These are phyloP conservation scores for Clarias gariepinus DNA, from an alignment of 2,113 vertebrate species.

Conservation along the genomic window DNA sequence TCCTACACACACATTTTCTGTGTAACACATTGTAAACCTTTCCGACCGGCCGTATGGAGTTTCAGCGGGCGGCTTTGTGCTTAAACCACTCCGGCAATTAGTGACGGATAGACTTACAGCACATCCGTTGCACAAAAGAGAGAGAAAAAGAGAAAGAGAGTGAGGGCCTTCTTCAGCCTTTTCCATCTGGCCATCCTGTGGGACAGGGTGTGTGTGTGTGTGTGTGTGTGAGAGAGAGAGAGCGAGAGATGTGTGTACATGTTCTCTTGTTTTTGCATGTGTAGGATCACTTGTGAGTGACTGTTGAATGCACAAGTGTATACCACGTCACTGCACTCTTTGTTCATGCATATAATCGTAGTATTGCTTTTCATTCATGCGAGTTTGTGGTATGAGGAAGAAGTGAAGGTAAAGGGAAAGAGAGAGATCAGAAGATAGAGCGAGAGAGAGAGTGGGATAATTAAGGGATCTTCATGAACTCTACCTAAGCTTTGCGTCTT, in stretches of 20 bases:
- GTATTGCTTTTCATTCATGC: slow-evolving; percentile 26
- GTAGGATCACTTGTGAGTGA: slow-evolving; percentile 12
- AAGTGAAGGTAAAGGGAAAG: neutral
- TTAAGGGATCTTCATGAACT: neutral
- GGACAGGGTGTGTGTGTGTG: slow-evolving; percentile 56
- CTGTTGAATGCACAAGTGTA: neutral
- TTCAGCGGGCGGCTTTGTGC: slow-evolving; percentile 74
- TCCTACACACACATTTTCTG: slow-evolving; percentile 1
- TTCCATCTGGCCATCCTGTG: slow-evolving; percentile 72
- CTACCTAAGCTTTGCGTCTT: neutral
- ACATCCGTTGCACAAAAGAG: slow-evolving; percentile 66
- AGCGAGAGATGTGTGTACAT: neutral
- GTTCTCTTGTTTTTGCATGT: slow-evolving; percentile 25
- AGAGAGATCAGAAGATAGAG: neutral
- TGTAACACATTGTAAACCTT: slow-evolving; percentile 47
- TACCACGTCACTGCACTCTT: neutral
- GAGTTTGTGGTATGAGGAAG: slow-evolving; percentile 27
- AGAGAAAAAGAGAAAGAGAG: slow-evolving; percentile 33
- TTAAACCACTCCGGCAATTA: slow-evolving; percentile 73
- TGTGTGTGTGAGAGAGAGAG: neutral
- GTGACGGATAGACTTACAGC: slow-evolving; percentile 73
- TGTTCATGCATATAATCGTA: slow-evolving; percentile 26
- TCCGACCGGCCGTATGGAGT: slow-evolving; percentile 57
- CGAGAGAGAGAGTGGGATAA: slow-evolving; percentile 14
- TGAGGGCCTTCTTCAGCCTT: slow-evolving; percentile 55